Conservation (phyloP, 1,140 invertebrate genomes). For the Zaprionus davidi region DNA sequence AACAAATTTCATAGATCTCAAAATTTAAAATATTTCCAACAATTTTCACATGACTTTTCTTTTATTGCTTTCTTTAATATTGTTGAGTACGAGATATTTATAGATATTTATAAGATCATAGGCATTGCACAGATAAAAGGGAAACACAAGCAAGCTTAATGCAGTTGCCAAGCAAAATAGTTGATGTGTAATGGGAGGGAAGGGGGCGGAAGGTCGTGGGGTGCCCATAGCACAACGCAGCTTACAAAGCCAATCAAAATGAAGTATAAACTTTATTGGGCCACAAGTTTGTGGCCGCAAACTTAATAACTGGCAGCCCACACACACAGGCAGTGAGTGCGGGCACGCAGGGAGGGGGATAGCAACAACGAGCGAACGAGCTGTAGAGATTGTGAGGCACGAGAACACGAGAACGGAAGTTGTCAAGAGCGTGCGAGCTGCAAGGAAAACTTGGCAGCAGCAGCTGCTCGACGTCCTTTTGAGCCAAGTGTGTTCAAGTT, state of each 20-base stretch:
- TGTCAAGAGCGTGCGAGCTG: conserved; percentile 54
- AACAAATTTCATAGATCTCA: neutral
- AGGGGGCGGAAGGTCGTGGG: neutral
- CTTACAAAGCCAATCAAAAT: conserved; percentile 66
- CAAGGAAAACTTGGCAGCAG: conserved; percentile 35
- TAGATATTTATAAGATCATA: conserved; percentile 1
- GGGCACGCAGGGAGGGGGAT: neutral
- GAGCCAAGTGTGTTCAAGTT: conserved; percentile 49
- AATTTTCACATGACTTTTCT: neutral
- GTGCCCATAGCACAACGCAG: neutral
- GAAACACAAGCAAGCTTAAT: conserved; percentile 19
- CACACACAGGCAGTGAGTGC: neutral
- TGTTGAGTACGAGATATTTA: neutral
- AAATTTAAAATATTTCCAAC: neutral
- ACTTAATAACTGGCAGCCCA: conserved; percentile 67
- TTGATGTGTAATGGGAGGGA: neutral
- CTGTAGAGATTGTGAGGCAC: neutral
- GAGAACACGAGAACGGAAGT: conserved; percentile 46
- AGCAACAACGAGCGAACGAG: neutral
- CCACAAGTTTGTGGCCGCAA: conserved; percentile 65
- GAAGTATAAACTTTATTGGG: conserved; percentile 64
- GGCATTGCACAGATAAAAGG: neutral
- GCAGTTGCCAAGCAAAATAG: conserved; percentile 23
- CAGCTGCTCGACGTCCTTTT: conserved; percentile 44
- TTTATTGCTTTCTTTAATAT: neutral